Base-by-base conservation (phyloP, 2,113 vertebrate genomes). In the Dryoscopus gambensis region DNA sequence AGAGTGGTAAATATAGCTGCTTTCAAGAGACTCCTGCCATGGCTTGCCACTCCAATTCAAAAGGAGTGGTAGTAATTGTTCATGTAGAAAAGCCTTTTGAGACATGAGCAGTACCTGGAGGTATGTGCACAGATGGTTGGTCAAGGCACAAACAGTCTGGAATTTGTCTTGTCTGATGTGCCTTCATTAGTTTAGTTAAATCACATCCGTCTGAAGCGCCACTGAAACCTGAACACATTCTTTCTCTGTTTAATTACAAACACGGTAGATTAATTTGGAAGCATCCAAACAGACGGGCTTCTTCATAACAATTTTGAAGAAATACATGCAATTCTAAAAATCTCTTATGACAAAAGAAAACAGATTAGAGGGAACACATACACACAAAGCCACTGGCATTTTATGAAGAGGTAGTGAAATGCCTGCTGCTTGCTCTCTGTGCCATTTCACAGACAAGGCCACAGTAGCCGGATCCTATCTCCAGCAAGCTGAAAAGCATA, bases 71-170 rank as follows among this genome's bases (percentile, higher is more conserved):
- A 95, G 90, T 96, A 97, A 97, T 71, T 97, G 98, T 84, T 97
- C 96, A 94, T 95, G 96, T 91, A 97, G 97, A 98, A 98, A 98
- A 98, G 97, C 97, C 97, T 98, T 98, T 98, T 64, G 97, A 98
- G 98, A 98, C 98, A 97, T 98, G 97, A 98, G 97, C 97, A 97
- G 95, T 96, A 98, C 98, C 98, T 98, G 97, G 84, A 98, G 97
- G 98, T 98, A 98, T 98, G 98, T 79, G 84, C 97, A 97, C 98
- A 98, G 98, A 98, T 98, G 98, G 97, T 87, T 98, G 97, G 98
- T 95, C 86, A 97, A 97, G 97, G 97, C 97, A 98, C 97, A 98
- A 98, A 98, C 85, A 97, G 98, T 98, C 98, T 98, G 98, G 98
- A 98, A 98, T 98, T 97, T 98, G 97, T 98, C 97, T 97, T 97